phyloP scores from a whole-genome alignment of 2,113 vertebrate species.

The Emydura subglobosa region DNA sequence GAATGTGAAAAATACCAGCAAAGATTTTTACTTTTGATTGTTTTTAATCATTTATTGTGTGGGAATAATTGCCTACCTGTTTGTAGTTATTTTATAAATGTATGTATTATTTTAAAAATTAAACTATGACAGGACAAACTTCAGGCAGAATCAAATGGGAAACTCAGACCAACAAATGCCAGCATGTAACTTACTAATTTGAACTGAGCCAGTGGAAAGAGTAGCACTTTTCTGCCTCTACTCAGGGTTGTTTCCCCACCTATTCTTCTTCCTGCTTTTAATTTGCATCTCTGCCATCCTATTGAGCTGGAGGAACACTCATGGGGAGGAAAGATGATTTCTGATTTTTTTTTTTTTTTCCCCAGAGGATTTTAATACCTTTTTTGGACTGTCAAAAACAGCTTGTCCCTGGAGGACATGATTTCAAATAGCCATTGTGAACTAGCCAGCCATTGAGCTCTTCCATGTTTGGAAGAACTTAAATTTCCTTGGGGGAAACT shows the following conservation, averaged over 20 bases:
- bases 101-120: not conserved
- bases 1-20: not conserved
- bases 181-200: constrained; percentile 15
- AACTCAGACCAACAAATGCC: constrained; percentile 1
- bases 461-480: not conserved
- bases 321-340: not conserved
- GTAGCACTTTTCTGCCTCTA: not conserved
- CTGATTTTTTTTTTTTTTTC: not conserved
- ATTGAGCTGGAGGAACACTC: constrained; percentile 26
- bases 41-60: not conserved
- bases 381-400: not conserved
- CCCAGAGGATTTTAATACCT: not conserved
- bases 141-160: not conserved
- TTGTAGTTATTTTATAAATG: not conserved
- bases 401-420: not conserved
- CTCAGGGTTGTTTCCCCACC: constrained; percentile 45
- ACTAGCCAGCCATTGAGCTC: not conserved
- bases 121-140: not conserved
- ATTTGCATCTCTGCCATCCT: not conserved
- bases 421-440: not conserved
- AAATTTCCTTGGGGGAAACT: not conserved
- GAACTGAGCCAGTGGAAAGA: not conserved
- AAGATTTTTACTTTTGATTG: not conserved
- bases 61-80: not conserved
- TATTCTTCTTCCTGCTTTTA: not conserved